Evolutionary conservation across 1,140 invertebrate species (phyloP).

Genomic region (Thaumatotibia leucotreta): DNA sequence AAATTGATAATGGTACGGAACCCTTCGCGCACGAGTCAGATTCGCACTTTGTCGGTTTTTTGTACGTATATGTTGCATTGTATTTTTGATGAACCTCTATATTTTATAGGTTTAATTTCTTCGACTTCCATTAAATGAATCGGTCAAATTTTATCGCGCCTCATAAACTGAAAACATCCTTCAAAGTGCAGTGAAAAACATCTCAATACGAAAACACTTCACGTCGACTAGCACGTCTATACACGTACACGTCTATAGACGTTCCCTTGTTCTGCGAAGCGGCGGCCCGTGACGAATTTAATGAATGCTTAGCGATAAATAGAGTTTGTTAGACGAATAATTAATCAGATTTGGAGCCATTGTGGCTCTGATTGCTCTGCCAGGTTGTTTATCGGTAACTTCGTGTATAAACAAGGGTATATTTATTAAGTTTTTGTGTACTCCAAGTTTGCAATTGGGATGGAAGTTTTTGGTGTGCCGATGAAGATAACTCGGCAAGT

Average conservation of each 20-base stretch:
- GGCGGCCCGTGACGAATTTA: conserved; percentile 34
- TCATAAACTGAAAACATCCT: too few species aligned
- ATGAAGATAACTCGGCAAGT: too few species aligned
- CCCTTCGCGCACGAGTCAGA: too few species aligned
- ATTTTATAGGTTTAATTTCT: too few species aligned
- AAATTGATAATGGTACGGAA: too few species aligned
- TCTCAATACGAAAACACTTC: background rate
- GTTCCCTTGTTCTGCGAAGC: conserved; percentile 11
- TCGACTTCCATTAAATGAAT: too few species aligned
- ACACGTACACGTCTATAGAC: background rate
- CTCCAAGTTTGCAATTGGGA: background rate
- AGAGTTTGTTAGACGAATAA: conserved; percentile 49
- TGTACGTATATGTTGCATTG: too few species aligned
- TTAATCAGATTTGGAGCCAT: conserved; percentile 38
- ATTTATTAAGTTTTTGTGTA: conserved; percentile 4
- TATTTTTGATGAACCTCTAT: too few species aligned
- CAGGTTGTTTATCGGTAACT: conserved; percentile 3
- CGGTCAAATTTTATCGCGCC: too few species aligned
- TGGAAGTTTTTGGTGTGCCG: background rate
- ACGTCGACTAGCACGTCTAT: background rate
- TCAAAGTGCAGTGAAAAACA: background rate
- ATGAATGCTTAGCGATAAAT: conserved; percentile 50
- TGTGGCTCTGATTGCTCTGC: conserved; percentile 27
- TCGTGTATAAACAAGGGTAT: background rate
- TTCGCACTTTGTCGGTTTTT: too few species aligned